A percentile compares a stretch with the other conserved stretches of the same genome.
Conservation (phyloP, 2,888 invertebrate genomes). For the Timema podura region DNA sequence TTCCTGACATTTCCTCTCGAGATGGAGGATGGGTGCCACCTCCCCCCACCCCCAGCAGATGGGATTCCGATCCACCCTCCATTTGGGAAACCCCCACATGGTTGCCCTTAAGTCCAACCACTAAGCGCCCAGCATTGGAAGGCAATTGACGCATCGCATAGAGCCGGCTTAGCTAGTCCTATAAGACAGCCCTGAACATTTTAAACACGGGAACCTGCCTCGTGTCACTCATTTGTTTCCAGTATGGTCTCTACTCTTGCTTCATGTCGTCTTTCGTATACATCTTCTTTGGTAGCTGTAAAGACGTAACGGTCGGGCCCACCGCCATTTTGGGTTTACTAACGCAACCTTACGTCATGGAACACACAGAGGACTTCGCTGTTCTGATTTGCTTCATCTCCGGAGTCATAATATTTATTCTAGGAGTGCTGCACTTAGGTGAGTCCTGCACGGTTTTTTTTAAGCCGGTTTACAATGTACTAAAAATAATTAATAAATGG, state of each 20-base stretch:
- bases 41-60: no score
- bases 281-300: constrained; percentile 53
- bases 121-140: no score
- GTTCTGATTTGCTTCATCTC: constrained; percentile 67
- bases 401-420: constrained; percentile 63
- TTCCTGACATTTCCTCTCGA: no score
- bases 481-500: no score
- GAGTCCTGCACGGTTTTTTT: background rate
- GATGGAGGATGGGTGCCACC: no score
- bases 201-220: background rate
- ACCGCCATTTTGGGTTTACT: constrained; percentile 86
- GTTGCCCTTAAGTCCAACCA: no score
- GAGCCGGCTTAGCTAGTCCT: no score
- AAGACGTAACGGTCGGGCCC: constrained; percentile 67
- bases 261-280: constrained; percentile 57
- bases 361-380: constrained; percentile 35
- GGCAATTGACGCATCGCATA: no score
- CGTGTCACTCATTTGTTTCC: constrained; percentile 33
- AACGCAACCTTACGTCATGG: constrained; percentile 49
- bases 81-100: no score
- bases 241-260: constrained; percentile 58
- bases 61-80: no score
- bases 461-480: no score
- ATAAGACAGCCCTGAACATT: no score
- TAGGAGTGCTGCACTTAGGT: constrained; percentile 71